A percentile compares a stretch with the other conserved stretches of the same genome.
phyloP scores from a whole-genome alignment of 2,797 vertebrate species.

The Mormyrops boulengeri region DNA sequence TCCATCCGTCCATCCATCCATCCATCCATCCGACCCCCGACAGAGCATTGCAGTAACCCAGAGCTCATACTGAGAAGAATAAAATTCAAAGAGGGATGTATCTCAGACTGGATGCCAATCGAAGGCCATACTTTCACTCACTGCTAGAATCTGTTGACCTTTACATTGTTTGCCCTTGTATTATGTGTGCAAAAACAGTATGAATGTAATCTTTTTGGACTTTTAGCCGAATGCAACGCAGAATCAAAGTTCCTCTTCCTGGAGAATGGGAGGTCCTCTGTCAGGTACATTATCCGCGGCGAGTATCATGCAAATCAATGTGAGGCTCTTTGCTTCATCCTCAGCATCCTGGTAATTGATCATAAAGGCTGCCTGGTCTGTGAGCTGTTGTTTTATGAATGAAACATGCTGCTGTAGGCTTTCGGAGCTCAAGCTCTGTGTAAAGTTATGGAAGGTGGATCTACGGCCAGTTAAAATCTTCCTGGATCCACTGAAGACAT shows the following conservation, averaged over 20 bases:
- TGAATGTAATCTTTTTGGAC: background rate
- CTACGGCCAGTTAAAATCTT: background rate
- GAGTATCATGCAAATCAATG: background rate
- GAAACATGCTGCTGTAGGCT: background rate
- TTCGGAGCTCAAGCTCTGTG: background rate
- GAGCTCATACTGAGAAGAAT: background rate
- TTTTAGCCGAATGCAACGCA: background rate
- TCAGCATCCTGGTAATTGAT: background rate
- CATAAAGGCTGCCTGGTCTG: background rate
- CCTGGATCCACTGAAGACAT: background rate
- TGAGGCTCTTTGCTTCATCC: background rate
- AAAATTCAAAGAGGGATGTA: no score
- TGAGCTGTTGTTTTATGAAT: background rate
- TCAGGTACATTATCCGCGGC: background rate
- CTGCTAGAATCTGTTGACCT: background rate
- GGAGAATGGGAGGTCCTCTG: background rate
- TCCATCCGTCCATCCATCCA: background rate
- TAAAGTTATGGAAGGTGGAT: background rate
- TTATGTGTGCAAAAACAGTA: background rate
- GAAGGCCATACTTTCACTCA: background rate
- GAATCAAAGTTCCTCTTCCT: background rate
- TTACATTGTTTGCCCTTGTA: background rate
- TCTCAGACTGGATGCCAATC: background rate
- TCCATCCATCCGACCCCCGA: background rate
- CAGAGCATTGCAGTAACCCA: background rate